Evolutionary conservation across 2,888 invertebrate genomes (phyloP).

Genomic region (Eupithecia subfuscata): DNA sequence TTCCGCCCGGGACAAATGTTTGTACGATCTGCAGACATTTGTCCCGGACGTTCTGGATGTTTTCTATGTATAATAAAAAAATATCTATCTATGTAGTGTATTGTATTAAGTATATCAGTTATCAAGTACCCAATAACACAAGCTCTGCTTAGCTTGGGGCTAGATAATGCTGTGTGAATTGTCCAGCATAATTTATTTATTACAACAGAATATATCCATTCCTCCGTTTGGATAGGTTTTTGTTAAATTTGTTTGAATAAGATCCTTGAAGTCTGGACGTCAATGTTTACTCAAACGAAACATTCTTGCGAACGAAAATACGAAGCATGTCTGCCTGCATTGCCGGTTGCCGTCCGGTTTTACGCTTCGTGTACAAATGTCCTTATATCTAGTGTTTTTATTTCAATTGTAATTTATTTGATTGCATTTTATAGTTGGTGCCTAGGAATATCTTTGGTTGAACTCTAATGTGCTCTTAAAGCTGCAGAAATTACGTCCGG

Average conservation of each 20-base stretch:
- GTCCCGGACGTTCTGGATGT: too few relatives aligned
- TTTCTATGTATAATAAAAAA: too few relatives aligned
- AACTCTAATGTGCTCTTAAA: constrained; percentile 11
- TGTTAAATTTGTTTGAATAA: not conserved
- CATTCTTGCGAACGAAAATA: not conserved
- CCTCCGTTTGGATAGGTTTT: not conserved
- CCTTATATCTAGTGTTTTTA: constrained; percentile 34
- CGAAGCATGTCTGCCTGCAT: not conserved
- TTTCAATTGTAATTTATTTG: constrained; percentile 36
- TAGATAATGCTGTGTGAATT: too few relatives aligned
- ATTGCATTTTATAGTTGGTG: constrained; percentile 35
- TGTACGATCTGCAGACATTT: too few relatives aligned
- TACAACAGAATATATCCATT: too few relatives aligned
- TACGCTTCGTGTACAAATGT: constrained; percentile 1
- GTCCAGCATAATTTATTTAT: too few relatives aligned
- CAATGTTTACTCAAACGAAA: not conserved
- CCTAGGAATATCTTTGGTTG: constrained; percentile 12
- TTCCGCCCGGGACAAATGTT: too few relatives aligned
- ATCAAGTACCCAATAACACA: too few relatives aligned
- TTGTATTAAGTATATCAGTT: too few relatives aligned
- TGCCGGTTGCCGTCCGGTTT: not conserved
- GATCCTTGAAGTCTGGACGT: not conserved
- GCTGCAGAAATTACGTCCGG: constrained; percentile 7
- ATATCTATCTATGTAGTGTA: too few relatives aligned
- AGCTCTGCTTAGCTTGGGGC: too few relatives aligned